Base-by-base conservation (phyloP, 2,888 invertebrate genomes). In the Plusia festucae region DNA sequence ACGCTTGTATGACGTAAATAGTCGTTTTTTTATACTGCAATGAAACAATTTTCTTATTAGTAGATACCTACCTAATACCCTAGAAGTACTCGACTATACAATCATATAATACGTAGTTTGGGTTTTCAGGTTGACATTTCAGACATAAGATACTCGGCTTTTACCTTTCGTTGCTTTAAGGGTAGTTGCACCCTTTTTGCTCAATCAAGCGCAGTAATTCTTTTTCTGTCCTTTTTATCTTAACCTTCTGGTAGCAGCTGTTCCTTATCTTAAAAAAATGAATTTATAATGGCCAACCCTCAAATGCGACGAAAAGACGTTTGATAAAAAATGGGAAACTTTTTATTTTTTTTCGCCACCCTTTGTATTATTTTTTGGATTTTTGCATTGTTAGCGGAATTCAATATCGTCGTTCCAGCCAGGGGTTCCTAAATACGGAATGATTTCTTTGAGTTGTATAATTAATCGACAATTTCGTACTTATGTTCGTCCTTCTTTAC, bases 131-230 rank as follows among this genome's bases (percentile, higher is more conserved):
- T 55, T 49, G 49, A 55, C 7, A 53, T 74, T 71, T 64, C 55
- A 61, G 32, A 46, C 30, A 49, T 52, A 61, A 56, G 60, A 49
- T 24, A 20, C 7, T 16, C 44, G 30, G 18, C n/a, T 60, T 65
- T 65, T 59, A 70, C 74, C 70, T 74, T 62, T 13, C 22, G 0
- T 0, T 32, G 27, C 55, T 66, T 40, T 72, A 55, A 58, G 49
- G 71, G 49, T 60, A 65, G 60, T 58, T 71, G 64, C 69, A 66
- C 22, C 61, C 51, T 60, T 73, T 58, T 56, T 57, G 60, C 72
- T 72, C 76, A 20, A 72, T 32, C 62, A 66, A 75, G 72, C 75
- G 34, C 18, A 55, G 58, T 54, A 53, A 71, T 60, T 51, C 18
- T 20, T 9, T 54, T 40, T 44, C 24, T 52, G 24, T 68, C 53